These are phyloP conservation scores for Podiceps cristatus DNA, from an alignment of 2,113 vertebrate species.

Conservation along the genomic window DNA sequence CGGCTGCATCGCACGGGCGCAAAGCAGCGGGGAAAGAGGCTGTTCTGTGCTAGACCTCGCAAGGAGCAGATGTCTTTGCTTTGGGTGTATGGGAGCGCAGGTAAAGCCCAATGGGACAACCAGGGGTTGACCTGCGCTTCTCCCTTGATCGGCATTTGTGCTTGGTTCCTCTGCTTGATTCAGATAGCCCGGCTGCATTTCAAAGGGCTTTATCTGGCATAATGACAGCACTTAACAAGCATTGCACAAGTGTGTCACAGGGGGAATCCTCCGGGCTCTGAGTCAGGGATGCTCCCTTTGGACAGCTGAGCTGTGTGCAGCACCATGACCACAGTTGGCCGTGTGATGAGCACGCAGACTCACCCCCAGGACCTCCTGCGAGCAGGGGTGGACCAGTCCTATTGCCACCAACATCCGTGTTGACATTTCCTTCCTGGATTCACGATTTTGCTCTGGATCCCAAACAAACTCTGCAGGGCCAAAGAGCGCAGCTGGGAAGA, in stretches of 20 bases:
- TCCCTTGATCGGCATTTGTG: neutral
- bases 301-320: neutral
- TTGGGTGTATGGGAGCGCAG: rapidly evolving
- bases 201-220: neutral
- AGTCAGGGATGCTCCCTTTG: neutral
- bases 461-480: neutral
- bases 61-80: neutral
- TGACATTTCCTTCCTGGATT: neutral
- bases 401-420: rapidly evolving
- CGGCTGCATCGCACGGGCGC: rapidly evolving
- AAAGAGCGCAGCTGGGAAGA: neutral
- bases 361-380: neutral
- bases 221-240: neutral
- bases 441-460: rapidly evolving
- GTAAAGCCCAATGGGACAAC: neutral
- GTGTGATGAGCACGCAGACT: rapidly evolving
- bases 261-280: neutral
- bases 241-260: neutral
- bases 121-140: neutral
- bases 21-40: neutral
- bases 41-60: rapidly evolving
- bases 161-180: neutral
- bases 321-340: rapidly evolving
- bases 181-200: neutral
- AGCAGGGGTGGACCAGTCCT: neutral